phyloP scores from a whole-genome alignment of 2,888 invertebrate species.

The Polydrusus pterygomalis region DNA sequence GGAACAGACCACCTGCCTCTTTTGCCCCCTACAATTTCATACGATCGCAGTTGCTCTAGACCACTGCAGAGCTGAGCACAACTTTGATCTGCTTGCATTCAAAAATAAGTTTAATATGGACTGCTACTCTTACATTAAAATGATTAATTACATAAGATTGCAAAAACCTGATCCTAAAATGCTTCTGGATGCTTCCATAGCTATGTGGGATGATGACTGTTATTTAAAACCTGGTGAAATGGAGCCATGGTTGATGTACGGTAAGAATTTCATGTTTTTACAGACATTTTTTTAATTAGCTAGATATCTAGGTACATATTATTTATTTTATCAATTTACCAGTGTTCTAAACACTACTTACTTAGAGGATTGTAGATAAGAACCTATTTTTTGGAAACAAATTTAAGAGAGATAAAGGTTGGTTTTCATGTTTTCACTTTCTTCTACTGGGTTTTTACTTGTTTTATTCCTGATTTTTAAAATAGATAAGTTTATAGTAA shows the following conservation, averaged over 20 bases:
- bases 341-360: too few species aligned
- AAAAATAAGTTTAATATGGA: conserved; percentile 85
- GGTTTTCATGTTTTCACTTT: too few species aligned
- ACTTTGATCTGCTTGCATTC: conserved; percentile 79
- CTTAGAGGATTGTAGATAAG: too few species aligned
- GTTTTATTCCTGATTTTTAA: too few species aligned
- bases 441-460: too few species aligned
- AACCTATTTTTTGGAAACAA: too few species aligned
- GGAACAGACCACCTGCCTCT: conserved; percentile 79
- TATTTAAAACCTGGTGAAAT: conserved; percentile 85
- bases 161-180: conserved; percentile 77
- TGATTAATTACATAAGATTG: conserved; percentile 86
- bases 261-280: conserved; percentile 69
- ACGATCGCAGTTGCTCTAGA: conserved; percentile 79
- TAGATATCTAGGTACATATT: too few species aligned
- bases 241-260: conserved; percentile 90
- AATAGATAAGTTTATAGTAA: too few species aligned
- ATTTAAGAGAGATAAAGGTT: too few species aligned
- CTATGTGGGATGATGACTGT: conserved; percentile 84
- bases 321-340: too few species aligned
- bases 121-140: conserved; percentile 86
- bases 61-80: conserved; percentile 80
- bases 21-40: conserved; percentile 79
- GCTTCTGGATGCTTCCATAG: conserved; percentile 72
- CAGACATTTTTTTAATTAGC: neutral